These are phyloP conservation scores for Alectoris magna DNA, from an alignment of 2,797 vertebrate genomes.

Conservation along the genomic window DNA sequence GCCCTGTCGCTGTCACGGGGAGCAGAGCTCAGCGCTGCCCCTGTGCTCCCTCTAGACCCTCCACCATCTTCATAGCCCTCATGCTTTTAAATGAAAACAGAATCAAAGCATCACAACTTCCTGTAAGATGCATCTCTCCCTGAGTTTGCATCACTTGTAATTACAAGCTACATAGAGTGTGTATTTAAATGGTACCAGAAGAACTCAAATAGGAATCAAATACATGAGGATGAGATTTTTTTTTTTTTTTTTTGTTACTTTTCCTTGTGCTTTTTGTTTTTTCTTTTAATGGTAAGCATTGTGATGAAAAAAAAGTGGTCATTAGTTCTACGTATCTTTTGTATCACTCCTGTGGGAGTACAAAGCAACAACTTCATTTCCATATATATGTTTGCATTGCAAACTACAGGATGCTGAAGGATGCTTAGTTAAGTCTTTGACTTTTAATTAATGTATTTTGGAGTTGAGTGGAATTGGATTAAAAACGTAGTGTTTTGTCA, in stretches of 20 bases:
- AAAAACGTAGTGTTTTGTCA: background rate
- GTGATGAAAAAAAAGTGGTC: background rate
- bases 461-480: background rate
- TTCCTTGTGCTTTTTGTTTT: background rate
- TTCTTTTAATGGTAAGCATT: background rate
- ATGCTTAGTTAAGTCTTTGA: background rate
- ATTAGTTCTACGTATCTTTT: background rate
- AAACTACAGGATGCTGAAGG: background rate
- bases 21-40: too few species aligned
- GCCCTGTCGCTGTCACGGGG: too few species aligned
- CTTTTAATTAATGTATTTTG: background rate
- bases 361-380: background rate
- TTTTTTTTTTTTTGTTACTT: background rate
- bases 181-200: background rate
- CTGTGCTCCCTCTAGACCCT: too few species aligned
- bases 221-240: background rate
- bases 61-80: too few species aligned
- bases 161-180: background rate
- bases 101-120: background rate
- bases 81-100: background rate
- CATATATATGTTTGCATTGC: background rate
- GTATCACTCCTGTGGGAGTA: background rate
- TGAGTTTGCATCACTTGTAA: background rate
- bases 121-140: background rate
- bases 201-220: background rate